Percentiles rank a stretch among this genome's conserved stretches.
phyloP scores from a whole-genome alignment of 2,797 vertebrate genomes.

The Euphonia xanthogaster region DNA sequence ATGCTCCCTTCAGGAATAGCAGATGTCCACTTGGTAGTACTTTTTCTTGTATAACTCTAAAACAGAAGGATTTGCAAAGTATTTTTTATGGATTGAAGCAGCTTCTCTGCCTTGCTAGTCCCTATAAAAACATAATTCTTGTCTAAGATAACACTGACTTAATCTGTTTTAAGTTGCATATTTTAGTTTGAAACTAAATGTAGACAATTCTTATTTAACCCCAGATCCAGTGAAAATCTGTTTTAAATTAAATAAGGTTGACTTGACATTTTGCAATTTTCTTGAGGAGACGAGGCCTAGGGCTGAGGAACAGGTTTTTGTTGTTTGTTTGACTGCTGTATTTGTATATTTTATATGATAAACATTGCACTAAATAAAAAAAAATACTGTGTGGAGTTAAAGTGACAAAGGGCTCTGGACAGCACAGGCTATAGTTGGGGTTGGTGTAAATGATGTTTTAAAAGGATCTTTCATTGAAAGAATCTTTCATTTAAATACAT shows the following conservation, averaged over 20 bases:
- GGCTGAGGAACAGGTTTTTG: conserved; percentile 15
- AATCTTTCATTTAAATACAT: neutral
- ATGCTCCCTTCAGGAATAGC: neutral
- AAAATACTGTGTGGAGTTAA: neutral
- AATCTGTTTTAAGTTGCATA: neutral
- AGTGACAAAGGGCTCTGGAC: neutral
- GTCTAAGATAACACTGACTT: neutral
- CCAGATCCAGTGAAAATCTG: neutral
- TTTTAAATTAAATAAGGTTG: neutral
- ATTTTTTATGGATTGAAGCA: neutral
- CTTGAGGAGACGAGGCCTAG: neutral
- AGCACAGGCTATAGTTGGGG: neutral
- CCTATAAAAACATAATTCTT: neutral
- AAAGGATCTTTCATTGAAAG: neutral
- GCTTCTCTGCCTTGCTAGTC: neutral
- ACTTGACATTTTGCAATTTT: neutral
- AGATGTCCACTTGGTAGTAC: neutral
- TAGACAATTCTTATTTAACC: neutral
- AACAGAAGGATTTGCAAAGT: neutral
- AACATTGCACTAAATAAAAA: neutral
- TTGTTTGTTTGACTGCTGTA: neutral
- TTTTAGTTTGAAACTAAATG: neutral
- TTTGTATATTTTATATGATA: conserved; percentile 8
- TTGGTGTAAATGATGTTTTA: neutral
- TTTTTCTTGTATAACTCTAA: neutral